A percentile compares a stretch with the other conserved stretches of the same genome.
These are phyloP conservation scores for Apodemus agrarius DNA, from an alignment of 2,797 vertebrate species.

Conservation along the genomic window DNA sequence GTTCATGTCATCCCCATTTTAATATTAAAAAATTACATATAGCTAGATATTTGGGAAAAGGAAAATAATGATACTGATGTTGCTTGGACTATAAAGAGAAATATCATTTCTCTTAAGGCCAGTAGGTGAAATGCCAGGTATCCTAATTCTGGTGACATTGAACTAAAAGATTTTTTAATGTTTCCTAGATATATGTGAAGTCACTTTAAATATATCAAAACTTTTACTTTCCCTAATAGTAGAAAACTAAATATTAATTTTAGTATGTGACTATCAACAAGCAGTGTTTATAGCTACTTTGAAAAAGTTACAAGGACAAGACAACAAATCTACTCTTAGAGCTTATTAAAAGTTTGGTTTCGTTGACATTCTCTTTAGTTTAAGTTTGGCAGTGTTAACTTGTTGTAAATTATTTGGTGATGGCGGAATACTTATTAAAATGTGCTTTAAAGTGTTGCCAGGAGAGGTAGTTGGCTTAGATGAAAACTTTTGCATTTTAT, in stretches of 20 bases:
- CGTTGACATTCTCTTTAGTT: not conserved
- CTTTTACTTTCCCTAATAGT: conserved; percentile 26
- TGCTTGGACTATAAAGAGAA: not conserved
- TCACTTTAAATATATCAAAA: not conserved
- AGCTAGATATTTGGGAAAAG: conserved; percentile 20
- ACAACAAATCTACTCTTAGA: not conserved
- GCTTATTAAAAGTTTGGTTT: conserved; percentile 11
- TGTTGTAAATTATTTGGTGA: not conserved
- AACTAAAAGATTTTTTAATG: not conserved
- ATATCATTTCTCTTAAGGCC: not conserved
- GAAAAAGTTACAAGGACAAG: conserved; percentile 17
- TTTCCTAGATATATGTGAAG: not conserved
- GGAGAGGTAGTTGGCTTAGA: conserved; percentile 19
- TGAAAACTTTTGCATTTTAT: conserved; percentile 40
- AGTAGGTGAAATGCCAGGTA: not conserved
- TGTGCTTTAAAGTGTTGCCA: not conserved
- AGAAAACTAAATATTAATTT: conserved; percentile 11
- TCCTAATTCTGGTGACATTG: not conserved
- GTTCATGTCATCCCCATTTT: not conserved
- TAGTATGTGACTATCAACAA: not conserved
- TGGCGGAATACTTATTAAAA: conserved; percentile 7
- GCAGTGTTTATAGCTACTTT: not conserved
- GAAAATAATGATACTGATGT: not conserved
- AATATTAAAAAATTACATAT: conserved; percentile 17
- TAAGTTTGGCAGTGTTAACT: conserved; percentile 35